Base-by-base conservation (phyloP, 2,888 invertebrate genomes). In the Macrophya annulata region DNA sequence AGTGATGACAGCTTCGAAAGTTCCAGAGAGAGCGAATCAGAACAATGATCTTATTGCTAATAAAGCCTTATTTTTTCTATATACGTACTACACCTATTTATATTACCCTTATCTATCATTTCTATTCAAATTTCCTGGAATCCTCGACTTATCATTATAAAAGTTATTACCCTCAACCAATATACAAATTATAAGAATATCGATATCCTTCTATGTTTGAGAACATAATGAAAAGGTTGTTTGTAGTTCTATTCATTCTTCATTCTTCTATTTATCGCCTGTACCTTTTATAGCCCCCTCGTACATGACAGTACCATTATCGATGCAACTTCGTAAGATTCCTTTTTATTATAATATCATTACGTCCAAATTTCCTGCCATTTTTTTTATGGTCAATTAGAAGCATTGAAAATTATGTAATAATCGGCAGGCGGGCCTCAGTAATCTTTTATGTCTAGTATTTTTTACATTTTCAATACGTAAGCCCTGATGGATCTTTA, bases 171-270 rank as follows among this genome's bases (percentile, higher is more conserved):
- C 43, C 43, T 43, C 43, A 43, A 43, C 43, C 43, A 43, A 43
- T 43, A 43, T 43, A 43, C 43, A 43, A 43, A 43, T 43, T 43
- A 43, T 43, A 43, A 43, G 43, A 43, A 43, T 43, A 43, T 43
- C 43, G 43, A 43, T 43, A 43, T n/a, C 59, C n/a, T 59, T 59
- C 59, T 59, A 59, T 59, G 59, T 59, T 59, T 59, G 59, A 59
- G 59, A 59, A 59, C 59, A 59, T n/a, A 59, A 59, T 59, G 59
- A 59, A 59, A 59, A 4, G 59, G 17, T 59, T 59, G n/a, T 59
- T 59, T 59, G 59, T 59, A 59, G 59, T 59, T 59, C 59, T 59
- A 59, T 59, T 59, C 59, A 59, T 59, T 59, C 59, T n/a, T 59
- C 59, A 10, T n/a, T 17, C 59, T 59, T 59, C 59, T 59, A 59